These are phyloP conservation scores for Pardosa pseudoannulata DNA, from an alignment of 2,888 invertebrate species.

Conservation along the genomic window DNA sequence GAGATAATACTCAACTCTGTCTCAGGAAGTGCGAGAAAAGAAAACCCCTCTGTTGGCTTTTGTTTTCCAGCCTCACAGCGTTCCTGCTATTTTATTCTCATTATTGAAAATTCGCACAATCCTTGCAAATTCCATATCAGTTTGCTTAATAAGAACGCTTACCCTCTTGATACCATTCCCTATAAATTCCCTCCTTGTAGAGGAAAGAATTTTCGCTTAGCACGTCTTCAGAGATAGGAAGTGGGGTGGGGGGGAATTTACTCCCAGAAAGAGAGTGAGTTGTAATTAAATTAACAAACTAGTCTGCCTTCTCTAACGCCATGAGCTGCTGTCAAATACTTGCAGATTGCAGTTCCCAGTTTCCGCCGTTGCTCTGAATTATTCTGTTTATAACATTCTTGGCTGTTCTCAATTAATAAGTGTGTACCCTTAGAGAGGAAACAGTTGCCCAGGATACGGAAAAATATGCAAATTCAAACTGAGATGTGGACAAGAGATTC, in stretches of 20 bases:
- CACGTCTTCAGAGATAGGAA: slow-evolving; percentile 18
- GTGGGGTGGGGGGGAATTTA: slow-evolving; percentile 37
- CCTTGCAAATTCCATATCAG: not conserved
- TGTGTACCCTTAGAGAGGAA: not conserved
- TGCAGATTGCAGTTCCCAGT: slow-evolving; percentile 32
- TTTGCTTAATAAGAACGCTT: not conserved
- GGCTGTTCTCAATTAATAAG: slow-evolving; percentile 35
- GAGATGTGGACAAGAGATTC: not conserved
- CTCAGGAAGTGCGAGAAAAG: no score
- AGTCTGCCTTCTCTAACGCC: slow-evolving; percentile 3
- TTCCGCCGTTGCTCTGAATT: slow-evolving; percentile 49
- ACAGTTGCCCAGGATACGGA: not conserved
- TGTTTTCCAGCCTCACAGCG: no score
- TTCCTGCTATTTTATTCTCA: no score
- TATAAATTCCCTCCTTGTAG: not conserved
- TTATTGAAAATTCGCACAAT: not conserved
- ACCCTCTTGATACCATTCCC: not conserved
- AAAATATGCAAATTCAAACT: not conserved
- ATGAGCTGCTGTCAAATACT: slow-evolving; percentile 53
- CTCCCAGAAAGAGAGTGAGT: slow-evolving; percentile 37
- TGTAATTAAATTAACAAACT: slow-evolving; percentile 67
- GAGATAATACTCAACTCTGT: no score
- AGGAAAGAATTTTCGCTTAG: slow-evolving; percentile 15
- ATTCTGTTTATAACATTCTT: slow-evolving; percentile 53
- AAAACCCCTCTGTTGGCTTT: no score